phyloP scores from a whole-genome alignment of 2,797 vertebrate genomes.

The Notamacropus eugenii region DNA sequence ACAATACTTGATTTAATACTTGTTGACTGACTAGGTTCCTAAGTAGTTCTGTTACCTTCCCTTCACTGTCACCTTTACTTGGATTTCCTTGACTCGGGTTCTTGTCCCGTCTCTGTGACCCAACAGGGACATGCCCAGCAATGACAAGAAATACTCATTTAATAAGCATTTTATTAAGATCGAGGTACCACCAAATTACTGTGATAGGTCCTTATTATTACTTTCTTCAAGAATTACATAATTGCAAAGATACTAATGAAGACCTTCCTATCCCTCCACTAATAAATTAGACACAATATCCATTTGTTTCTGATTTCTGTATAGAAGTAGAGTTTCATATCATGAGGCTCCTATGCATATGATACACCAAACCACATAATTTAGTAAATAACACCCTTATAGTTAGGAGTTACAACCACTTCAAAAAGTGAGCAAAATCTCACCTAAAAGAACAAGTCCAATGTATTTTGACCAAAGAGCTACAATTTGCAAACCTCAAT shows the following conservation, averaged over 20 bases:
- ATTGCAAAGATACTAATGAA: background rate
- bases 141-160: background rate
- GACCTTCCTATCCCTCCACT: background rate
- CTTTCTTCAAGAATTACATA: background rate
- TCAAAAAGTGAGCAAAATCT: background rate
- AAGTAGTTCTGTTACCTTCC: background rate
- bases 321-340: background rate
- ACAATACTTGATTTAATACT: background rate
- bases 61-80: background rate
- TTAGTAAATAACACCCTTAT: background rate
- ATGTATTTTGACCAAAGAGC: constrained; percentile 1
- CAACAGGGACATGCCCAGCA: background rate
- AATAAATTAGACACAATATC: background rate
- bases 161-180: background rate
- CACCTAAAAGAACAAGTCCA: background rate
- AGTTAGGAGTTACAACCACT: background rate
- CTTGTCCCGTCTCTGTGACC: background rate
- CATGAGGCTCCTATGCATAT: background rate
- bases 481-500: constrained; percentile 9
- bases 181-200: background rate
- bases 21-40: background rate
- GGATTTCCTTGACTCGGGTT: background rate
- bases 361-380: background rate
- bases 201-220: background rate
- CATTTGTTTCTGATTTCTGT: background rate